Evolutionary conservation across 2,113 vertebrate species (phyloP).

Genomic region (Chrysochloris asiatica): DNA sequence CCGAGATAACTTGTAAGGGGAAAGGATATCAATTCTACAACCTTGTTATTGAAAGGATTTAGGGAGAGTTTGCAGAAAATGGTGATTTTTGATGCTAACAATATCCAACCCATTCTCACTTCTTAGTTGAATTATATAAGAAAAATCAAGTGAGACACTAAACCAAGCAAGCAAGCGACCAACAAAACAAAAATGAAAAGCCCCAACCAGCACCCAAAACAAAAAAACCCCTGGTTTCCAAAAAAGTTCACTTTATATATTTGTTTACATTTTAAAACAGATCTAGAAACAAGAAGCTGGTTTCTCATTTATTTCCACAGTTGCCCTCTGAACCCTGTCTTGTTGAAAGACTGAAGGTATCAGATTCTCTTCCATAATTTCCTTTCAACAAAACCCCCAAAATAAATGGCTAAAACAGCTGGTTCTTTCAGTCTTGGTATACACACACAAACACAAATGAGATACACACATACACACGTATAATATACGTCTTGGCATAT

Average conservation of each 20-base stretch:
- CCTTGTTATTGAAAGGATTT: not conserved
- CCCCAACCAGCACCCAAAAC: too few species aligned
- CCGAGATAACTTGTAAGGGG: not conserved
- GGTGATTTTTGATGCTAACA: constrained; percentile 41
- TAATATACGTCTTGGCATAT: constrained; percentile 62
- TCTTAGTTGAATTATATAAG: constrained; percentile 25
- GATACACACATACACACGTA: constrained; percentile 5
- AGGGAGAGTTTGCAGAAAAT: not conserved
- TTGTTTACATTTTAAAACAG: constrained; percentile 31
- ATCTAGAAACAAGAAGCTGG: constrained; percentile 61
- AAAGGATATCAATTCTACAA: constrained; percentile 4
- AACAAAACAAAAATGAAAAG: not conserved
- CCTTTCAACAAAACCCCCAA: constrained; percentile 72
- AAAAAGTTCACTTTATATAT: not conserved
- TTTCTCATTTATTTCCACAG: constrained; percentile 75
- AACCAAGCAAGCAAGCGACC: not conserved
- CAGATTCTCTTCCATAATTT: constrained; percentile 71
- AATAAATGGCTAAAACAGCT: constrained; percentile 77
- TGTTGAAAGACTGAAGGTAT: constrained; percentile 76
- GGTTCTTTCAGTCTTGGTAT: constrained; percentile 68
- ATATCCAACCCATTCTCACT: not conserved
- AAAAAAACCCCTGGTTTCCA: not conserved
- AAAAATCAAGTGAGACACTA: constrained; percentile 50
- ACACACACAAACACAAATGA: constrained; percentile 65
- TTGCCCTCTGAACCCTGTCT: constrained; percentile 64